Base-by-base conservation (phyloP, 2,888 invertebrate species). In the Cepaea hortensis region DNA sequence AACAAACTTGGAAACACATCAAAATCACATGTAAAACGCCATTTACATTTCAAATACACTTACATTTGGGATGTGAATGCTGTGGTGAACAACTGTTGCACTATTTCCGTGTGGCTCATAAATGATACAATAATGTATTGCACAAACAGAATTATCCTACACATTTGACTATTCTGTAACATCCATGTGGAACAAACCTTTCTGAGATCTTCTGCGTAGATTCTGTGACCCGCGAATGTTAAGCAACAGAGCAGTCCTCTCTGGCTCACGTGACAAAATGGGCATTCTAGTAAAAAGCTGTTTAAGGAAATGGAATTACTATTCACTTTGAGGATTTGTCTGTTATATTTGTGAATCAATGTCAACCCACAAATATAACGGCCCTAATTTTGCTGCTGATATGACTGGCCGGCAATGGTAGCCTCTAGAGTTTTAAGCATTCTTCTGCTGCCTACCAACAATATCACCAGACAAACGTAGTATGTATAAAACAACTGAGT, bases 311-410 rank as follows among this genome's bases (percentile, higher is more conserved):
- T 68, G 20, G 46, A 50, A 50, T 68, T n/a, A 70, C 18, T 46
- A 81, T 81, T 13, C 23, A 79, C 79, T 79, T 61, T 55, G 55
- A 55, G 55, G 55, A 55, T 55, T 55, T 11, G 11, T 55, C 11
- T 11, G 68, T 68, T 11, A 68, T 5, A 20, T 68, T 68, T n/a
- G n/a, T 68, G 68, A n/a, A 68, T 68, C 55, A 55, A 55, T 55
- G 55, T 11, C 6, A 55, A 55, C 55, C 11, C 55, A 55, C 55
- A 55, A 55, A 55, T 73, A 35, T 81, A 75, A 73, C 62, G 35
- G 86, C 83, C 77, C 82, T 77, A 55, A 77, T 80, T 68, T 86
- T 82, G 61, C 35, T 72, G 80, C 70, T 86, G 77, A 82, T 86
- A 68, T 81, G 81, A 75, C 86, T 55, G 82, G 23, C 72, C 18